Conservation (phyloP, 2,888 invertebrate species). For the Leptopilina myrica region DNA sequence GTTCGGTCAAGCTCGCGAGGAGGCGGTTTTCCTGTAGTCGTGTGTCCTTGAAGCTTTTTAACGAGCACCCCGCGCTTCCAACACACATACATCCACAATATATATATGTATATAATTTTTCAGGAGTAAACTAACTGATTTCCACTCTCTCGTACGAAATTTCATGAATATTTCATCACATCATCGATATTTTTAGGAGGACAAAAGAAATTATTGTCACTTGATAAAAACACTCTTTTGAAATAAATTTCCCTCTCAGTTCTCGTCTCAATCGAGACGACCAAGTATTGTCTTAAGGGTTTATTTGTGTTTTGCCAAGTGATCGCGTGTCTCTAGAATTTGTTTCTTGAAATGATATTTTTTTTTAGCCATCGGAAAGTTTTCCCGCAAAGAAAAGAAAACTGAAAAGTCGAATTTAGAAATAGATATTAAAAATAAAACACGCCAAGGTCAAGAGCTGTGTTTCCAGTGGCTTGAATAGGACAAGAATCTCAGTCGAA, state of each 20-base stretch:
- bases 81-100: background rate
- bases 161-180: slow-evolving; percentile 24
- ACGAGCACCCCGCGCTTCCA: background rate
- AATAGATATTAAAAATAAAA: background rate
- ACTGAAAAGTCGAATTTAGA: no score
- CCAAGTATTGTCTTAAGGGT: no score
- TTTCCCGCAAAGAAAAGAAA: no score
- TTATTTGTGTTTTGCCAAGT: no score
- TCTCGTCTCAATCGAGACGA: no score
- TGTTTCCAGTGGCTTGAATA: background rate
- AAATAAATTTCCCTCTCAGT: no score
- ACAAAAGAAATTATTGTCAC: background rate
- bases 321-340: no score
- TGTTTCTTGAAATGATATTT: no score
- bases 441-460: slow-evolving; percentile 6
- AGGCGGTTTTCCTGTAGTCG: slow-evolving; percentile 19
- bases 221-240: no score
- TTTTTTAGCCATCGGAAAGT: no score
- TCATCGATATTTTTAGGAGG: background rate
- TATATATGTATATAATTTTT: slow-evolving; percentile 16
- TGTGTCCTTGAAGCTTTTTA: slow-evolving; percentile 34
- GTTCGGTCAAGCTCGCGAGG: slow-evolving; percentile 16
- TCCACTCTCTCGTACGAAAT: background rate
- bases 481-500: slow-evolving; percentile 19
- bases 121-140: slow-evolving; percentile 6